Conservation (phyloP, 2,113 vertebrate genomes). For the Sprattus sprattus region DNA sequence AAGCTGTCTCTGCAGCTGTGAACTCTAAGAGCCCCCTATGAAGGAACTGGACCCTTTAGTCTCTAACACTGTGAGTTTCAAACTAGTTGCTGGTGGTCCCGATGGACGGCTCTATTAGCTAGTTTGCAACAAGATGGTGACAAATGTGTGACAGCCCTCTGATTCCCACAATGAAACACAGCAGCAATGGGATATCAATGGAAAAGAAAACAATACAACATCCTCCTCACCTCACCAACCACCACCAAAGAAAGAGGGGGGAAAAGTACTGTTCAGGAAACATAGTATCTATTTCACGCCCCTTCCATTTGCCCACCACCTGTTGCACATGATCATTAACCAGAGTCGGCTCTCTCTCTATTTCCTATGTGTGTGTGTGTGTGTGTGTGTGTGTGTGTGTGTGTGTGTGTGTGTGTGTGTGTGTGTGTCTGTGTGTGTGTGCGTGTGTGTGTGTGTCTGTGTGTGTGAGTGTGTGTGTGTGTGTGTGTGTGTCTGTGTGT, state of each 20-base stretch:
- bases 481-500: constrained; percentile 28
- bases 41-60: background rate
- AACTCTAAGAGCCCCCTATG: background rate
- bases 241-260: background rate
- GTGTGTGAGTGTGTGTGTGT: background rate
- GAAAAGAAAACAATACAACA: constrained; percentile 31
- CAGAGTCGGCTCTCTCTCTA: constrained; percentile 54
- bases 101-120: constrained; percentile 60
- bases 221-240: background rate
- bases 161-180: constrained; percentile 47
- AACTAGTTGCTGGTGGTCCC: constrained; percentile 34
- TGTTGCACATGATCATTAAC: constrained; percentile 92
- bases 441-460: constrained; percentile 11
- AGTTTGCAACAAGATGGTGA: constrained; percentile 70
- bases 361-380: background rate
- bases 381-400: background rate
- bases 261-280: constrained; percentile 81
- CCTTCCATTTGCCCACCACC: constrained; percentile 90
- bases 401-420: background rate
- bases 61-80: background rate
- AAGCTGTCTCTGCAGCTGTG: background rate
- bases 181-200: background rate
- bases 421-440: constrained; percentile 32
- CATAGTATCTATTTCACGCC: constrained; percentile 87
- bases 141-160: constrained; percentile 65